Conservation (phyloP, 2,113 vertebrate genomes). For the Calidris pygmaea region DNA sequence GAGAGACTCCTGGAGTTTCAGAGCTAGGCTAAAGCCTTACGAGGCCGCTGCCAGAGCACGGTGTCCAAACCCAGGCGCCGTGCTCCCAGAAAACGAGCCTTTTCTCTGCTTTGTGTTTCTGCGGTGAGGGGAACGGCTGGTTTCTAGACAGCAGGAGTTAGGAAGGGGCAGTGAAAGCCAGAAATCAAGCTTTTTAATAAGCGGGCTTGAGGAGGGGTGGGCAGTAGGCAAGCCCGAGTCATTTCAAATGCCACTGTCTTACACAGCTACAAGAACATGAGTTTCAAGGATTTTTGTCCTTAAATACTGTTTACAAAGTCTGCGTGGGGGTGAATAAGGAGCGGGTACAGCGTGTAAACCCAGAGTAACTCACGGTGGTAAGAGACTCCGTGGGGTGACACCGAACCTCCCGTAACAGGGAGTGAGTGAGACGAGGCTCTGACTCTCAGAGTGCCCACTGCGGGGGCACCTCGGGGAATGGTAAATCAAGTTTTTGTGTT, state of each 20-base stretch:
- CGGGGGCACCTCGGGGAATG: background rate
- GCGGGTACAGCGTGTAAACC: background rate
- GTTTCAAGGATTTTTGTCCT: background rate
- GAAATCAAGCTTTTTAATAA: background rate
- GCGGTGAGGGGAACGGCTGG: fast-evolving
- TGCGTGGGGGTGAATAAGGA: fast-evolving
- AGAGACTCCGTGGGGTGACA: background rate
- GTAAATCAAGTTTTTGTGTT: background rate
- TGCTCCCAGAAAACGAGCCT: background rate
- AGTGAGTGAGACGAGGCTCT: background rate
- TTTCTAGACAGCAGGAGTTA: background rate
- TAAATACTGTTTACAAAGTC: background rate
- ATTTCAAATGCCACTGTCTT: background rate
- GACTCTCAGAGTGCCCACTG: background rate
- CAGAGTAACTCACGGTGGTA: background rate
- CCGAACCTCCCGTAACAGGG: background rate
- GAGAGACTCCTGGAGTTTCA: background rate
- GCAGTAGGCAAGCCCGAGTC: background rate
- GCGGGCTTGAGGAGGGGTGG: background rate
- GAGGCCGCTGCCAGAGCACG: background rate
- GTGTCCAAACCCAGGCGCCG: background rate
- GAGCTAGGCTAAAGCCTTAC: background rate
- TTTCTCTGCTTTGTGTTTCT: background rate
- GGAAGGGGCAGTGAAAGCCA: background rate
- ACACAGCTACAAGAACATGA: background rate